A percentile compares a stretch with the other conserved stretches of the same genome.
These are phyloP conservation scores for Cataglyphis altisquamis DNA, from an alignment of 2,888 invertebrate species.

Conservation along the genomic window DNA sequence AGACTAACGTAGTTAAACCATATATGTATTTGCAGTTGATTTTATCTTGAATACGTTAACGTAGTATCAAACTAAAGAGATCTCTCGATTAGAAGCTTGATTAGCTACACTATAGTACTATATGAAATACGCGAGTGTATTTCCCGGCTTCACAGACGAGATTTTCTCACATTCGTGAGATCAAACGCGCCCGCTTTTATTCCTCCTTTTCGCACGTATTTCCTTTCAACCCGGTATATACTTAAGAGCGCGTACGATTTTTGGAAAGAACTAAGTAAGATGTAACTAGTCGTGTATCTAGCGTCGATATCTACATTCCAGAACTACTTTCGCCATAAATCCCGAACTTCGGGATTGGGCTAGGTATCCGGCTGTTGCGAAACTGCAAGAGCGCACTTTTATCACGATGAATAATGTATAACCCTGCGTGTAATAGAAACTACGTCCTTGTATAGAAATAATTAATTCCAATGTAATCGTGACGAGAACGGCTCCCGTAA, in stretches of 20 bases:
- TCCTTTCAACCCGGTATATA: background rate
- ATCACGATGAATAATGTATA: conserved; percentile 64
- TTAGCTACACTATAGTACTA: background rate
- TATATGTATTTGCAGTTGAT: background rate
- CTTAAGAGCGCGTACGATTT: conserved; percentile 17
- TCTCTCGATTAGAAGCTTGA: background rate
- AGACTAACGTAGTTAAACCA: background rate
- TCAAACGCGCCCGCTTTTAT: background rate
- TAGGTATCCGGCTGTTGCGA: conserved; percentile 46
- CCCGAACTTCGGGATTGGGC: conserved; percentile 31
- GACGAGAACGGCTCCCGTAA: background rate
- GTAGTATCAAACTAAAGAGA: background rate
- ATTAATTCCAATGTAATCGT: conserved; percentile 40
- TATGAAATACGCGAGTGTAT: background rate
- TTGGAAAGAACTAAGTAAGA: conserved; percentile 25
- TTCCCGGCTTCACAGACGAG: background rate
- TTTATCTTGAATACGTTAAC: background rate
- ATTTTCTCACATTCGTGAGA: background rate
- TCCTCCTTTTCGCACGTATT: background rate
- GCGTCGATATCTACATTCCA: conserved; percentile 48
- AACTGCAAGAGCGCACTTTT: conserved; percentile 57
- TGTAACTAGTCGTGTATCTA: conserved; percentile 34
- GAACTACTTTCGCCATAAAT: conserved; percentile 63
- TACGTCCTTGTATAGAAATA: conserved; percentile 30
- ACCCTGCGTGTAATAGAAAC: conserved; percentile 19